Percentiles rank a stretch among this genome's conserved stretches.
phyloP scores from a whole-genome alignment of 2,888 invertebrate genomes.

The Sarcophaga caerulescens region DNA sequence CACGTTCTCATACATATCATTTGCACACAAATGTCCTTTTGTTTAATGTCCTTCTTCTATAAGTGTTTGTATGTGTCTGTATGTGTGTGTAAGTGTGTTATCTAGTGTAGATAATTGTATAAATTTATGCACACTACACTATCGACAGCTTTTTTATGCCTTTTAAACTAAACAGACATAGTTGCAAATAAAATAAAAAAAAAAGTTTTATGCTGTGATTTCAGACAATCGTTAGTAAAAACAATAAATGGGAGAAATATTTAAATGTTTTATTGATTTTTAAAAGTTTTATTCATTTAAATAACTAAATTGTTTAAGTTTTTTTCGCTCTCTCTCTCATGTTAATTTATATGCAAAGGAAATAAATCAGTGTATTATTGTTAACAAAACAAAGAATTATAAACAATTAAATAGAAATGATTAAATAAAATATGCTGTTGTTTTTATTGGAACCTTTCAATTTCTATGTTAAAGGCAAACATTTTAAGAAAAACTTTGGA shows the following conservation, averaged over 20 bases:
- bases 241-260: not conserved
- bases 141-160: slow-evolving; percentile 49
- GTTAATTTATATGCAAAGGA: too few species aligned
- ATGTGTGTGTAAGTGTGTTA: slow-evolving; percentile 13
- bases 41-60: not conserved
- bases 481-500: too few species aligned
- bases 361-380: too few species aligned
- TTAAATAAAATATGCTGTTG: too few species aligned
- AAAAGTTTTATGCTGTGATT: slow-evolving; percentile 56
- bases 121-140: slow-evolving; percentile 20
- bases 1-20: not conserved
- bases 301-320: not conserved
- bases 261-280: slow-evolving; percentile 19
- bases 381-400: too few species aligned
- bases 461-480: too few species aligned
- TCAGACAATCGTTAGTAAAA: slow-evolving; percentile 3
- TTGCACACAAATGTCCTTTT: slow-evolving; percentile 1
- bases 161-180: slow-evolving; percentile 63
- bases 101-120: slow-evolving; percentile 20
- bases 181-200: too few species aligned
- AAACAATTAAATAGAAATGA: too few species aligned
- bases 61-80: not conserved
- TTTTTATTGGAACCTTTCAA: too few species aligned
- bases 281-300: not conserved
- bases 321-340: not conserved